Conservation (phyloP, 1,140 invertebrate species). For the Heliconius eleuchia region DNA sequence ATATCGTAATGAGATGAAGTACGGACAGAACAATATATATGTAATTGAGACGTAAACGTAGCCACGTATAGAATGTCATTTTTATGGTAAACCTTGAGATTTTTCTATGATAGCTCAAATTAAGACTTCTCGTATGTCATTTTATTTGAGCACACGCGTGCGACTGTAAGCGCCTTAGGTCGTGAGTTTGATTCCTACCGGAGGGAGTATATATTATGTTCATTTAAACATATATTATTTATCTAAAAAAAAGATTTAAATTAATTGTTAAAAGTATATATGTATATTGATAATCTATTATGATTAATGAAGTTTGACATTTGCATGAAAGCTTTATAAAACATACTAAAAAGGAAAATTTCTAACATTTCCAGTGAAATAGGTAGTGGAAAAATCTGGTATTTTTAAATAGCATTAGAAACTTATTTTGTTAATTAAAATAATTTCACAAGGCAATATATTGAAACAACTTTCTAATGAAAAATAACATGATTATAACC, state of each 20-base stretch:
- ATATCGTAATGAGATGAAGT: conserved; percentile 28
- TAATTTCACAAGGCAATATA: not conserved
- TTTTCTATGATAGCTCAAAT: not conserved
- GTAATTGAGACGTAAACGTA: not conserved
- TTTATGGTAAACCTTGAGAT: conserved; percentile 1
- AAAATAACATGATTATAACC: not conserved
- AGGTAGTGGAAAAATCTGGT: not conserved
- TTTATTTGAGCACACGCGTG: not conserved
- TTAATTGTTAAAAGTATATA: no score
- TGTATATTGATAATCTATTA: no score
- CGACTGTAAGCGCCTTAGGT: no score
- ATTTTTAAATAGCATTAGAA: not conserved
- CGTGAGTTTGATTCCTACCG: no score
- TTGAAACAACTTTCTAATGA: not conserved
- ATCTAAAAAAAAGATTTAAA: no score
- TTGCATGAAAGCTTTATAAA: not conserved
- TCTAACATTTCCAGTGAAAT: not conserved
- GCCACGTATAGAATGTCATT: not conserved
- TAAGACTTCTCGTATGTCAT: not conserved
- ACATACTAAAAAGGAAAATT: not conserved
- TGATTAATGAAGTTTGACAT: not conserved
- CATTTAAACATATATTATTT: no score
- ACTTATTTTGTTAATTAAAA: not conserved
- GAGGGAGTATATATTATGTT: no score
- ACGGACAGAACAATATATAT: not conserved